Conservation (phyloP, 2,888 invertebrate species). For the Lepas anatifera region DNA sequence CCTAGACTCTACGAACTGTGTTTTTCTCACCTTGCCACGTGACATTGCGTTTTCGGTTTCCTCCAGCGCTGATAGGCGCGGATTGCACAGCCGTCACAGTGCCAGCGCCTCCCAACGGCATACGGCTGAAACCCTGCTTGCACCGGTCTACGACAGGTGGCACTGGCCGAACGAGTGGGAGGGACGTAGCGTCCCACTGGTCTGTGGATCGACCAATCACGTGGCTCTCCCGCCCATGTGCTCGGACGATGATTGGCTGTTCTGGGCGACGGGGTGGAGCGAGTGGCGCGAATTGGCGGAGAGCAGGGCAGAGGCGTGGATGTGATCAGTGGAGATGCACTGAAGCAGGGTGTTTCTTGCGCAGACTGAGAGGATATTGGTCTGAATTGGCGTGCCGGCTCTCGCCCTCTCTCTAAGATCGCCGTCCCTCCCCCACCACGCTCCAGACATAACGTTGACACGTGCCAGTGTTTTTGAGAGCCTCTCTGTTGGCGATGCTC, state of each 20-base stretch:
- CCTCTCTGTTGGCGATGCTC: too few species aligned
- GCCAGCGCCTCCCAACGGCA: background rate
- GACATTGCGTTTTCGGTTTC: background rate
- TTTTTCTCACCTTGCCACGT: constrained; percentile 1
- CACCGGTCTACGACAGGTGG: background rate
- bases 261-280: background rate
- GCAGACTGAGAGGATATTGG: background rate
- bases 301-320: background rate
- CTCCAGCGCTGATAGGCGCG: background rate
- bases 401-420: too few species aligned
- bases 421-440: too few species aligned
- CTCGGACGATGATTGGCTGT: background rate
- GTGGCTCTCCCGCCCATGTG: constrained; percentile 41
- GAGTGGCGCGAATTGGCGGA: background rate
- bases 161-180: constrained; percentile 31
- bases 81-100: background rate
- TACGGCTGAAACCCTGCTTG: background rate
- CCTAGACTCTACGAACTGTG: too few species aligned
- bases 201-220: constrained; percentile 60
- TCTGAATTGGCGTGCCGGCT: background rate
- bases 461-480: too few species aligned
- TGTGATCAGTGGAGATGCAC: background rate
- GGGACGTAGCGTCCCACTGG: constrained; percentile 66
- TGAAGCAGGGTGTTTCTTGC: background rate
- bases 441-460: too few species aligned